Evolutionary conservation across 2,113 vertebrate genomes (phyloP), one percentile per base, ranked within the genome.

Genomic region (Urocitellus parryii): DNA sequence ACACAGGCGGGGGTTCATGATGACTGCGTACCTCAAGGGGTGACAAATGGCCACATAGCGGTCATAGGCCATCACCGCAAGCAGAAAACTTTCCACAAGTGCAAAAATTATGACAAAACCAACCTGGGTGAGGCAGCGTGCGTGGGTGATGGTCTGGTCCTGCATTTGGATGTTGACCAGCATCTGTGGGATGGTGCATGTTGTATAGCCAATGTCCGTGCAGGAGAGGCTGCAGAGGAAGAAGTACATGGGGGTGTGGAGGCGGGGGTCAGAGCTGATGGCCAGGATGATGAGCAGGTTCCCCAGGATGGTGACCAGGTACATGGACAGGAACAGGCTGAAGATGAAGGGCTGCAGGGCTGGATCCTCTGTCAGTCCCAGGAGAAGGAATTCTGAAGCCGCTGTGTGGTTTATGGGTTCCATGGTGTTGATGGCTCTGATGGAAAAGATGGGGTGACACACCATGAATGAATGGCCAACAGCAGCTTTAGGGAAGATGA

Each of bases 21-120:
- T 91, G 18, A 61, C 25, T 1, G 5, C 8, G 20, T 96, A 86
- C 17, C 74, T 45, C 53, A 96, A 61, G 2, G 90, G 95, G 9
- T 88, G 96, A 72, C 89, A 89, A 1, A 96, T 85, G 79, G 93
- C 93, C n/a, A 94, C 84, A 37, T 73, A 95, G 18, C n/a, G 51
- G n/a, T 96, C 88, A 63, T 83, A 96, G 27, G 82, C 82, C 88
- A 94, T 94, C 17, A 32, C 37, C 2, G 13, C 14, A 18, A 83
- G 58, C 0, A 65, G 58, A 45, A 27, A 83, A 20, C 29, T 83
- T 83, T 83, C 80, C 80, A 83, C 7, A 8, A 29, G 29, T 32
- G 65, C 24, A 39, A 91, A 96, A 24, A 65, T 11, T 12, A 91
- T 1, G 16, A 84, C 12, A 45, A 88, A 94, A 39, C 2, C 67